Evolutionary conservation across 1,140 invertebrate species (phyloP).

Genomic region (Augochlora pura): DNA sequence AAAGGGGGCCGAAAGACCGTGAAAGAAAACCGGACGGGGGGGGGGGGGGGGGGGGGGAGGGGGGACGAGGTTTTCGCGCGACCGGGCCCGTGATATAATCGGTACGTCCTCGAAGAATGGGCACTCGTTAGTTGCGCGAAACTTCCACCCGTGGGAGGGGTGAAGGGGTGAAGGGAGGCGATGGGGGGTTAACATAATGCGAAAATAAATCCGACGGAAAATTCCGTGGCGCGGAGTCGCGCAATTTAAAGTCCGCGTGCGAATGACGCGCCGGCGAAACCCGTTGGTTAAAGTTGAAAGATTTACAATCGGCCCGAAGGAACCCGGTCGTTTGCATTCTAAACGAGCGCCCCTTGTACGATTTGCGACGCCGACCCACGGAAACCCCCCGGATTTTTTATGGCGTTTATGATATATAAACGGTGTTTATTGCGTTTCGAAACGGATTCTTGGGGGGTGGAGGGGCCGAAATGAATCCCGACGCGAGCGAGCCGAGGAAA

Average conservation of each 20-base stretch:
- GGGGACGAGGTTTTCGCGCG: neutral
- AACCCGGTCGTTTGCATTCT: slow-evolving; percentile 34
- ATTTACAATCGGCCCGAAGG: slow-evolving; percentile 38
- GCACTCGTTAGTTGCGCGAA: slow-evolving; percentile 48
- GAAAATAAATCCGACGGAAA: slow-evolving; percentile 37
- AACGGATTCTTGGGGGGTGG: neutral
- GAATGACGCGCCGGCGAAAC: slow-evolving; percentile 27
- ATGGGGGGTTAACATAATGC: slow-evolving; percentile 28
- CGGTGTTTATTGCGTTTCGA: neutral
- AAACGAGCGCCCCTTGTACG: neutral
- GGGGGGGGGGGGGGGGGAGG: neutral
- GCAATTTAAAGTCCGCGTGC: slow-evolving; percentile 44
- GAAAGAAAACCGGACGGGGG: too few relatives aligned
- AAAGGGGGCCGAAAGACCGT: neutral
- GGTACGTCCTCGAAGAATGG: slow-evolving; percentile 31
- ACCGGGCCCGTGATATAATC: slow-evolving; percentile 12
- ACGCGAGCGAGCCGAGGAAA: neutral
- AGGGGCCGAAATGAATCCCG: neutral
- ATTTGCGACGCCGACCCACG: neutral
- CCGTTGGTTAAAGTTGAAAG: slow-evolving; percentile 32
- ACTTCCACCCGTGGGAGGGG: slow-evolving; percentile 9
- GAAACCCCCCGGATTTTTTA: neutral
- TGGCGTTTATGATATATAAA: neutral
- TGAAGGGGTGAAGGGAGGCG: neutral
- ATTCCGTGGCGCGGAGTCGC: slow-evolving; percentile 19